phyloP scores from a whole-genome alignment of 2,797 vertebrate species.

The Acestrorhynchus altus region DNA sequence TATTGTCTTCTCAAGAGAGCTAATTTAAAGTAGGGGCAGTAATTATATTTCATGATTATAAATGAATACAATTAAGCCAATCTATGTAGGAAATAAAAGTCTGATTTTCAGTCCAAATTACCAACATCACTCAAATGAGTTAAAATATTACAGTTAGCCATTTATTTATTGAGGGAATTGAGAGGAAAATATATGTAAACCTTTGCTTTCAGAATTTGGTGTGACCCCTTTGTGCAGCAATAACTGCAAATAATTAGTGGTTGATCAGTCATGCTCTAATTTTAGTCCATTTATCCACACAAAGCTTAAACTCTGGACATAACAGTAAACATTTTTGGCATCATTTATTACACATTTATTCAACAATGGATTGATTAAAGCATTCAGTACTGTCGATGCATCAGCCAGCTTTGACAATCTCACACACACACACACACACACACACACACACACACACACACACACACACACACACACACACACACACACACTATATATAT shows the following conservation, averaged over 20 bases:
- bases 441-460: conserved; percentile 38
- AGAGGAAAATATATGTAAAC: too few relatives aligned
- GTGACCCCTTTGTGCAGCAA: too few relatives aligned
- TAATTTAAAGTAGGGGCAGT: not conserved
- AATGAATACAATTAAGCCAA: too few relatives aligned
- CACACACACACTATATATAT: conserved; percentile 46
- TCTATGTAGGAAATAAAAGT: not conserved
- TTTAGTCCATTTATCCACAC: too few relatives aligned
- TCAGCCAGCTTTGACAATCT: not conserved
- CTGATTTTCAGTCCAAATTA: too few relatives aligned
- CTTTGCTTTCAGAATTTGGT: too few relatives aligned
- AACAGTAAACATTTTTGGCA: not conserved
- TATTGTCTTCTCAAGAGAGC: not conserved
- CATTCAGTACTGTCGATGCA: conserved; percentile 14
- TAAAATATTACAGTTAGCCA: too few relatives aligned
- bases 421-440: conserved; percentile 44
- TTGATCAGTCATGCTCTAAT: too few relatives aligned
- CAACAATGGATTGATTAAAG: conserved; percentile 24
- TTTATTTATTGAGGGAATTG: too few relatives aligned
- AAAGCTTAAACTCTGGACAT: too few relatives aligned
- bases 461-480: conserved; percentile 35
- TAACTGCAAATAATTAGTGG: too few relatives aligned
- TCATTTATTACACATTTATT: conserved; percentile 9
- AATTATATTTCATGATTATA: not conserved
- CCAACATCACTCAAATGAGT: too few relatives aligned